A percentile compares a stretch with the other conserved stretches of the same genome.
phyloP scores from a whole-genome alignment of 2,888 invertebrate species.

The Bombylius discolor region DNA sequence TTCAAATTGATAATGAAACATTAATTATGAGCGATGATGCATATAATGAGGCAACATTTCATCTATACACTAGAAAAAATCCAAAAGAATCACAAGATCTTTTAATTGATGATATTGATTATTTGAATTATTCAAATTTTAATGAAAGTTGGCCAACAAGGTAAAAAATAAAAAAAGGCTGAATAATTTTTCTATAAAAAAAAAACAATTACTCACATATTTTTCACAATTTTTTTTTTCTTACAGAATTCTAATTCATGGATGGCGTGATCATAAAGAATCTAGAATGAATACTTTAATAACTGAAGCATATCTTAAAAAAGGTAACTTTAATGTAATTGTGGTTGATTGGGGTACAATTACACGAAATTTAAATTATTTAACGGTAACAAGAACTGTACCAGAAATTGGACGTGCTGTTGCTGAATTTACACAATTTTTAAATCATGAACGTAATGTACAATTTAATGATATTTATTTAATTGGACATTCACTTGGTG shows the following conservation, averaged over 20 bases:
- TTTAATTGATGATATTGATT: background rate
- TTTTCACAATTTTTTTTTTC: background rate
- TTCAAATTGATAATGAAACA: no score
- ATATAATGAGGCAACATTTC: background rate
- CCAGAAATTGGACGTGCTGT: constrained; percentile 42
- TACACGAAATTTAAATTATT: constrained; percentile 18
- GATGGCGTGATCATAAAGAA: constrained; percentile 43
- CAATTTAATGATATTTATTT: constrained; percentile 27
- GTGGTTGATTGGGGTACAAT: constrained; percentile 44
- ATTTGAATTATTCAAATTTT: background rate
- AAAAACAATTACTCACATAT: no score
- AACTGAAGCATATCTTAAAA: constrained; percentile 40
- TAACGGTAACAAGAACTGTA: constrained; percentile 29
- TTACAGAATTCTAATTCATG: constrained; percentile 37
- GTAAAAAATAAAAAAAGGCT: background rate
- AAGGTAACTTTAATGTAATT: constrained; percentile 45
- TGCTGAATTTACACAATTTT: constrained; percentile 48
- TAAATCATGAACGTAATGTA: constrained; percentile 43
- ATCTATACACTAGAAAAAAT: background rate
- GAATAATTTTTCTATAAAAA: no score
- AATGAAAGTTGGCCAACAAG: background rate
- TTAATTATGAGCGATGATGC: background rate
- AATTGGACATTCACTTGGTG: constrained; percentile 44
- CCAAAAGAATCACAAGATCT: background rate
- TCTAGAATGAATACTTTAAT: constrained; percentile 22